These are phyloP conservation scores for Pachypsylla venusta DNA, from an alignment of 1,140 invertebrate genomes.

Conservation along the genomic window DNA sequence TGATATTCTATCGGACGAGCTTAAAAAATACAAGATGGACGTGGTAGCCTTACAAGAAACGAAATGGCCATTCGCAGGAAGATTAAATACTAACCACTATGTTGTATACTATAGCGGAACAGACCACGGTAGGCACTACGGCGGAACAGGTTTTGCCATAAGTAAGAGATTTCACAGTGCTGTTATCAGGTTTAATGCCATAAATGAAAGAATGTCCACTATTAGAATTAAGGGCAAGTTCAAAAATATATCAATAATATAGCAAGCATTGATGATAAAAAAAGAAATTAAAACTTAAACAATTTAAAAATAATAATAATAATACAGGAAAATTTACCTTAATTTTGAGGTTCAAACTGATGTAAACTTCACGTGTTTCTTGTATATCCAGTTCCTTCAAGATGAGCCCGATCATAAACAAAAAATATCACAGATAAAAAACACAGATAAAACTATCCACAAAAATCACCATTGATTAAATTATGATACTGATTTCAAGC, in stretches of 20 bases:
- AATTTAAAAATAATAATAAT: too few relatives aligned
- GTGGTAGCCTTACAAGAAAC: constrained; percentile 17
- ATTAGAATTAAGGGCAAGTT: constrained; percentile 9
- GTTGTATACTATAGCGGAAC: background rate
- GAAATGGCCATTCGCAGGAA: constrained; percentile 9
- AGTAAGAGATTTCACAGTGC: background rate
- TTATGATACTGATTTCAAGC: too few relatives aligned
- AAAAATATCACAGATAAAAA: too few relatives aligned
- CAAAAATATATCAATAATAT: constrained; percentile 10
- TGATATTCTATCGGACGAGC: constrained; percentile 13
- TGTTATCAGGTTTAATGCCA: constrained; percentile 7
- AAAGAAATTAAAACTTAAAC: too few relatives aligned
- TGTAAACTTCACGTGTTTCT: too few relatives aligned
- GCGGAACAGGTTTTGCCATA: constrained; percentile 10
- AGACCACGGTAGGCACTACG: background rate
- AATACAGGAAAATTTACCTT: too few relatives aligned
- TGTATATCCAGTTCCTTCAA: too few relatives aligned
- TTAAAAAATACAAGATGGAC: constrained; percentile 16
- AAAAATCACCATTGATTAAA: too few relatives aligned
- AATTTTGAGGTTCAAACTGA: too few relatives aligned
- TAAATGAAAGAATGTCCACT: constrained; percentile 13
- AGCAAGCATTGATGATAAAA: too few relatives aligned
- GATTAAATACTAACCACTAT: background rate
- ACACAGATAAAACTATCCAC: too few relatives aligned
- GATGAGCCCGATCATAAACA: too few relatives aligned